These are phyloP conservation scores for Eptatretus burgeri DNA, from an alignment of 2,113 vertebrate species.

Conservation along the genomic window DNA sequence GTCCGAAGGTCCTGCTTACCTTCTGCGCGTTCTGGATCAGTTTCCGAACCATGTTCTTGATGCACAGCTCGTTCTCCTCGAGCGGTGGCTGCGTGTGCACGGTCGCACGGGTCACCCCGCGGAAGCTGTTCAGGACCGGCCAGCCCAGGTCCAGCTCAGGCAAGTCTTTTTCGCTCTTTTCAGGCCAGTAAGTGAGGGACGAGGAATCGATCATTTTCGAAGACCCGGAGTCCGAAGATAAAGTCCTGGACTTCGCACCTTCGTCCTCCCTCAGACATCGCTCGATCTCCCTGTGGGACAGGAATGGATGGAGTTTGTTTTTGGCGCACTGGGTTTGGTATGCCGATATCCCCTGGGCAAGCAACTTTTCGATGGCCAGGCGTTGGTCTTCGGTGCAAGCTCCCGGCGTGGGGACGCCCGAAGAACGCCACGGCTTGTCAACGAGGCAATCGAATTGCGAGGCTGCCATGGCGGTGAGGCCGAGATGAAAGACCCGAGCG, in stretches of 20 bases:
- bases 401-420: too few relatives aligned
- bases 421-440: too few relatives aligned
- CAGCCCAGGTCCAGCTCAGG: background rate
- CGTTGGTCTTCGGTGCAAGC: background rate
- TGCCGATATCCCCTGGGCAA: background rate
- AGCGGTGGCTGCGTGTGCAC: background rate
- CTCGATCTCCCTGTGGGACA: background rate
- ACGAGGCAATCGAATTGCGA: too few relatives aligned
- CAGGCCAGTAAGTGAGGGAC: conserved; percentile 2
- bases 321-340: background rate
- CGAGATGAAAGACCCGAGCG: too few relatives aligned
- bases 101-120: background rate
- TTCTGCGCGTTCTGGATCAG: background rate
- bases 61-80: background rate
- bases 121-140: background rate
- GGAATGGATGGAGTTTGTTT: background rate
- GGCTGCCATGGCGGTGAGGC: too few relatives aligned
- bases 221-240: background rate
- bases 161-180: background rate
- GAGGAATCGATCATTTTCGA: background rate
- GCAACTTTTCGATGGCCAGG: background rate
- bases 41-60: background rate
- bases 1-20: background rate
- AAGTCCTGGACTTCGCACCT: background rate
- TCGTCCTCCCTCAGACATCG: background rate